Conservation (phyloP, 2,797 vertebrate genomes). For the Hydrophis major region DNA sequence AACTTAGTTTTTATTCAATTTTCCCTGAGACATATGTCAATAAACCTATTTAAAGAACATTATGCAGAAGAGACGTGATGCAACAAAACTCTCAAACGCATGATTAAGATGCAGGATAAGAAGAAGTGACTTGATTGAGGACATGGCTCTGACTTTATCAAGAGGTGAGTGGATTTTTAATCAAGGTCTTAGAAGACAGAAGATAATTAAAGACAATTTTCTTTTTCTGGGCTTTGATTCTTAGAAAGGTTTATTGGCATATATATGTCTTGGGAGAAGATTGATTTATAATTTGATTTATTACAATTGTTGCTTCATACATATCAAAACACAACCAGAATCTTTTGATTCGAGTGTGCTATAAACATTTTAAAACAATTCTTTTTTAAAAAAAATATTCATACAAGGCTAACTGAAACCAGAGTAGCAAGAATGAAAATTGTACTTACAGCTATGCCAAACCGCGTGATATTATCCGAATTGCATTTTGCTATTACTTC, state of each 20-base stretch:
- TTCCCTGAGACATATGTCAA: neutral
- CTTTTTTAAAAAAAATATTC: neutral
- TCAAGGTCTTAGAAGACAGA: neutral
- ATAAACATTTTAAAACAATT: neutral
- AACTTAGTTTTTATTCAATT: neutral
- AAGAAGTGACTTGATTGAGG: neutral
- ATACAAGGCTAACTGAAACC: neutral
- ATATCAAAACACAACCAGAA: neutral
- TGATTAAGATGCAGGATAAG: neutral
- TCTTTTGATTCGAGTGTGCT: neutral
- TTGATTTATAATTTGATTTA: neutral
- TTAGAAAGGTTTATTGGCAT: neutral
- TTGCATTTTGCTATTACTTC: conserved; percentile 79
- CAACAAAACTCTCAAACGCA: neutral
- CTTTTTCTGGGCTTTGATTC: neutral
- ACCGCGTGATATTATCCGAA: conserved; percentile 81
- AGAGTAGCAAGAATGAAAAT: conserved; percentile 1
- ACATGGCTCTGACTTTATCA: neutral
- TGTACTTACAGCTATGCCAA: conserved; percentile 90
- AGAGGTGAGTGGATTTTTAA: neutral
- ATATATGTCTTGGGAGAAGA: neutral
- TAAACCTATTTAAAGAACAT: neutral
- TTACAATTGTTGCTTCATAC: neutral
- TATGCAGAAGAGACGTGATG: neutral
- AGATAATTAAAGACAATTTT: neutral